Evolutionary conservation across 2,888 invertebrate species (phyloP).

Genomic region (Galeopsomyia nigrocyanea): DNA sequence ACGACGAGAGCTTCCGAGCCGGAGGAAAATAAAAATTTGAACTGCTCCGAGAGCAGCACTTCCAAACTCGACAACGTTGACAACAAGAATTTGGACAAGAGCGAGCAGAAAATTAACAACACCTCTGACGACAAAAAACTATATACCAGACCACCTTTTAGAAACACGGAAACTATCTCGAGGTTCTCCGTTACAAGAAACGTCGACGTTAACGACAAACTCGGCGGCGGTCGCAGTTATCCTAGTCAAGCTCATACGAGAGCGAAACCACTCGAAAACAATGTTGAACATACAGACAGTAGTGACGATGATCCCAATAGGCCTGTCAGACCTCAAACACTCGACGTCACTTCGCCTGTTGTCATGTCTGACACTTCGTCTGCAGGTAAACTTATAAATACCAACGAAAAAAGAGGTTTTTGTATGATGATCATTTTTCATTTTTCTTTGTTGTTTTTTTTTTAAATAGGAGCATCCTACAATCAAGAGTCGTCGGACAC

Average conservation of each 20-base stretch:
- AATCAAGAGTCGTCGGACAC: slow-evolving; percentile 54
- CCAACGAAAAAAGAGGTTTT: neutral
- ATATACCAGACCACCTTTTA: slow-evolving; percentile 19
- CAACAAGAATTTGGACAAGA: slow-evolving; percentile 37
- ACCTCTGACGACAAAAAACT: slow-evolving; percentile 30
- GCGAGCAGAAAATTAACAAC: slow-evolving; percentile 25
- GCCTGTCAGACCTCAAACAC: slow-evolving; percentile 62
- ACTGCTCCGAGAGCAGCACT: slow-evolving; percentile 12
- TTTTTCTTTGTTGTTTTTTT: slow-evolving; percentile 4
- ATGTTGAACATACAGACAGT: slow-evolving; percentile 50
- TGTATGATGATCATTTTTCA: neutral
- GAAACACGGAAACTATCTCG: slow-evolving; percentile 45
- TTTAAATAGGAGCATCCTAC: slow-evolving; percentile 52
- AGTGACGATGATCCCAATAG: slow-evolving; percentile 56
- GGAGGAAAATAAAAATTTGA: slow-evolving; percentile 39
- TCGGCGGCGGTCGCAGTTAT: slow-evolving; percentile 38
- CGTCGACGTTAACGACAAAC: slow-evolving; percentile 48
- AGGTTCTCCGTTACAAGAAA: slow-evolving; percentile 48
- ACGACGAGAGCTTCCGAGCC: slow-evolving; percentile 16
- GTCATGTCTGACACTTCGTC: slow-evolving; percentile 54
- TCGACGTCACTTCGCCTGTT: slow-evolving; percentile 61
- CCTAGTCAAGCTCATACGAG: slow-evolving; percentile 39
- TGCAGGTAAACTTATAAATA: slow-evolving; percentile 50
- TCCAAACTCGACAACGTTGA: slow-evolving; percentile 35
- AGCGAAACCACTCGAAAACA: slow-evolving; percentile 44